A percentile compares a stretch with the other conserved stretches of the same genome.
phyloP scores from a whole-genome alignment of 2,113 vertebrate genomes.

The Zosterops lateralis region DNA sequence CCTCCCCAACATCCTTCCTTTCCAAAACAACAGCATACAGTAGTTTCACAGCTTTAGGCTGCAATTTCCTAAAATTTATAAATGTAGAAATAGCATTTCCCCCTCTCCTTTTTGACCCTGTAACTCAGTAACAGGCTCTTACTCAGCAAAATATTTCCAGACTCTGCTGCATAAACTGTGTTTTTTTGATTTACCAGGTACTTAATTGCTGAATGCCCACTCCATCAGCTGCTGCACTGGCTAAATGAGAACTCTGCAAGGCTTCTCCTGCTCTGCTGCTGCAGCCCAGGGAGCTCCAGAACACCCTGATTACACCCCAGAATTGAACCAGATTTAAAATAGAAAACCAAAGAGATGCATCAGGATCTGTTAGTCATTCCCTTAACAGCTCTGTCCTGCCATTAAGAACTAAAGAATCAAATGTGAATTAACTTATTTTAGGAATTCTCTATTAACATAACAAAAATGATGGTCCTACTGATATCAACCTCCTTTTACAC shows the following conservation, averaged over 20 bases:
- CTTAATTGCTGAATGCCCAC: background rate
- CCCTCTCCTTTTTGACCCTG: background rate
- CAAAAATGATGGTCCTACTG: constrained; percentile 8
- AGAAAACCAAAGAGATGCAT: constrained; percentile 34
- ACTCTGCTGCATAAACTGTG: background rate
- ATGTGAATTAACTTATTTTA: constrained; percentile 57
- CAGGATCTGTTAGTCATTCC: constrained; percentile 48
- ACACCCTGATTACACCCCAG: background rate
- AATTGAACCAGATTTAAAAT: constrained; percentile 38
- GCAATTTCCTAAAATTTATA: background rate
- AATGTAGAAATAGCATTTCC: background rate
- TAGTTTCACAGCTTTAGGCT: background rate
- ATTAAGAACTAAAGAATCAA: constrained; percentile 35
- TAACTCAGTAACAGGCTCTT: background rate
- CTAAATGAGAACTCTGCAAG: background rate
- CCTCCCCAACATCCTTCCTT: background rate
- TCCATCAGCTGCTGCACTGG: background rate
- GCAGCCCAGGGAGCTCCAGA: constrained; percentile 22
- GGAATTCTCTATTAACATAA: constrained; percentile 20
- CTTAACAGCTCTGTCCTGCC: background rate
- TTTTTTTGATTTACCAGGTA: background rate
- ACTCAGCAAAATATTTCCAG: background rate
- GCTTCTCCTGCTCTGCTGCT: background rate
- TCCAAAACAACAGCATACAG: background rate
- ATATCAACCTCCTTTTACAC: background rate